Percentiles rank a stretch among this genome's conserved stretches.
Evolutionary conservation across 2,113 vertebrate species (phyloP).

Genomic region (Hyaena hyaena): DNA sequence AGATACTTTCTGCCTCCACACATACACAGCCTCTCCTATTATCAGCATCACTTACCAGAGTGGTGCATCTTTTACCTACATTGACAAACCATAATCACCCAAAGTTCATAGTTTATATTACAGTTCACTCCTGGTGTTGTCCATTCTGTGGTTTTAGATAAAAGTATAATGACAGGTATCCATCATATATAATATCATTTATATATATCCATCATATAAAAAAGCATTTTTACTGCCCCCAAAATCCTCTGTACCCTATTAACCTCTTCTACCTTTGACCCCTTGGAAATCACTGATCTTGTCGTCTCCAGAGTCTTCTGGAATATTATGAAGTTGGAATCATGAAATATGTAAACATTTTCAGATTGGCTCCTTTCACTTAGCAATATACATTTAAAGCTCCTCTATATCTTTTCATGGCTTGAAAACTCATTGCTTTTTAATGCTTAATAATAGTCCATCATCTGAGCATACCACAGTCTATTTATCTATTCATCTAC

Average conservation of each 20-base stretch:
- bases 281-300: neutral
- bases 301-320: neutral
- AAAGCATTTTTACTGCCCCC: neutral
- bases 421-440: neutral
- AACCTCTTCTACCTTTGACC: neutral
- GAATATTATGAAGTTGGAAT: neutral
- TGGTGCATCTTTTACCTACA: neutral
- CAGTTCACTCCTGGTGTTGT: neutral
- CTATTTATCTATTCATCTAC: neutral
- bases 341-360: neutral
- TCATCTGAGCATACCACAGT: neutral
- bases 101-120: neutral
- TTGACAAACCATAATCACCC: neutral
- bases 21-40: neutral
- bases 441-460: neutral
- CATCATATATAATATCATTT: neutral
- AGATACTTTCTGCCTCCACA: neutral
- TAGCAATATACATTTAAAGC: neutral
- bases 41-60: neutral
- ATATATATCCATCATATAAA: neutral
- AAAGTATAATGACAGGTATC: neutral
- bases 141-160: neutral
- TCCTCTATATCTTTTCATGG: neutral
- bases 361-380: neutral
- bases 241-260: neutral